These are phyloP conservation scores for Rotaria socialis DNA, from an alignment of 2,888 invertebrate genomes.

Conservation along the genomic window DNA sequence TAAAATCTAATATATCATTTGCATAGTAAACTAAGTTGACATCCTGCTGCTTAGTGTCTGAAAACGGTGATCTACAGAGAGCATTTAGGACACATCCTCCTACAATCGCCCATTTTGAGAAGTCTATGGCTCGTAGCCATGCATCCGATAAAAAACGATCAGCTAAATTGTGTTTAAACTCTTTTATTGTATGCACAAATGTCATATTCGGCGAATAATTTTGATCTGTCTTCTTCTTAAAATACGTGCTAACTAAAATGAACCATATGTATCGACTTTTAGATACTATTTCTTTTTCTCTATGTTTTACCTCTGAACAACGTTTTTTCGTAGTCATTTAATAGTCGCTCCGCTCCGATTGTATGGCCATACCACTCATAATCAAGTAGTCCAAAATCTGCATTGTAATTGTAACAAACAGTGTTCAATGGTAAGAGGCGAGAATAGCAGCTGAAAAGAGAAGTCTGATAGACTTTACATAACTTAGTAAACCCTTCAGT, in stretches of 20 bases:
- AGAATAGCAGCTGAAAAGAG: slow-evolving; percentile 32
- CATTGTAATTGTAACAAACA: background rate
- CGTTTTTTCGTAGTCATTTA: background rate
- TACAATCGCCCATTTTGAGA: background rate
- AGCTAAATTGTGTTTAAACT: slow-evolving; percentile 1
- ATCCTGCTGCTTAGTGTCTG: background rate
- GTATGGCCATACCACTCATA: slow-evolving; percentile 33
- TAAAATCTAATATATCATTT: slow-evolving; percentile 29
- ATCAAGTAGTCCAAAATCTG: slow-evolving; percentile 34
- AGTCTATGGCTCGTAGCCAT: slow-evolving; percentile 21
- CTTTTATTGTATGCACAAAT: background rate
- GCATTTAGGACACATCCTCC: slow-evolving; percentile 20
- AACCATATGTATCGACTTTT: background rate
- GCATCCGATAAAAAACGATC: background rate
- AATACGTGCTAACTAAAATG: slow-evolving; percentile 12
- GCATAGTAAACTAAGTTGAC: slow-evolving; percentile 16
- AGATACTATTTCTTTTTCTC: background rate
- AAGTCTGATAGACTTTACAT: slow-evolving; percentile 13
- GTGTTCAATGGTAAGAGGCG: slow-evolving; percentile 23
- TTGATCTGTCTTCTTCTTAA: background rate
- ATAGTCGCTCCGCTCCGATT: background rate
- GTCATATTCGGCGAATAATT: background rate
- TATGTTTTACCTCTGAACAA: background rate
- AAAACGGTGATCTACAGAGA: background rate
- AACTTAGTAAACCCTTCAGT: slow-evolving; percentile 21